Evolutionary conservation across 2,797 vertebrate species (phyloP).

Genomic region (Dromococcyx pavoninus): DNA sequence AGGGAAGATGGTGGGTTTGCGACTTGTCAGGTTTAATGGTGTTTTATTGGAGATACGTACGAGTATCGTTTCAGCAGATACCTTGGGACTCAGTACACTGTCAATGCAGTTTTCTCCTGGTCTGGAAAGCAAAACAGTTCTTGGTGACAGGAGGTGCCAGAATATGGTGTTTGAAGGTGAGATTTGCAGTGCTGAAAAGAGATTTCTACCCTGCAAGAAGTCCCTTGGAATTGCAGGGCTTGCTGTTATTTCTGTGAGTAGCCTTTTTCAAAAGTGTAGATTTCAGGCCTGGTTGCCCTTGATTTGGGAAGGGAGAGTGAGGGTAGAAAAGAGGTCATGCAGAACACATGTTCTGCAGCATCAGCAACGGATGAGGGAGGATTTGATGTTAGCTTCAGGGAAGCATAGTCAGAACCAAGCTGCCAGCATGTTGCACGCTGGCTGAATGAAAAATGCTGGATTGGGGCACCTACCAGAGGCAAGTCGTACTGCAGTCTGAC

Average conservation of each 20-base stretch:
- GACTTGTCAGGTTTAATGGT: neutral
- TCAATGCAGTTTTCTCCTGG: neutral
- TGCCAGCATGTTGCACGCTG: neutral
- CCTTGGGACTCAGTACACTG: neutral
- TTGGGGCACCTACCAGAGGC: neutral
- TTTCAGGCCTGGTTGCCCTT: neutral
- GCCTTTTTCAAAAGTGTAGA: neutral
- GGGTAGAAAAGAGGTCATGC: neutral
- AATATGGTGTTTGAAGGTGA: neutral
- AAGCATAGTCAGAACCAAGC: neutral
- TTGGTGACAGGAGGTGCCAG: neutral
- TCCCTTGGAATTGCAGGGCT: neutral
- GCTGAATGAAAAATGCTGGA: neutral
- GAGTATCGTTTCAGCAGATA: neutral
- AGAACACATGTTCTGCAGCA: slow-evolving; percentile 19
- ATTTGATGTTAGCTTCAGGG: slow-evolving; percentile 11
- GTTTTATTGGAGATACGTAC: neutral
- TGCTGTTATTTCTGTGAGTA: neutral
- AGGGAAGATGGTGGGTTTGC: neutral
- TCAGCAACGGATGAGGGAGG: slow-evolving; percentile 12
- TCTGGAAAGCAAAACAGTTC: neutral
- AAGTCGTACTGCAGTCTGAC: neutral
- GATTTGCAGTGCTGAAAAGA: neutral
- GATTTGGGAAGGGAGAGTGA: neutral
- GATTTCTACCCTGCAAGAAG: neutral